Conservation (phyloP, 2,113 vertebrate species). For the Candoia aspera region DNA sequence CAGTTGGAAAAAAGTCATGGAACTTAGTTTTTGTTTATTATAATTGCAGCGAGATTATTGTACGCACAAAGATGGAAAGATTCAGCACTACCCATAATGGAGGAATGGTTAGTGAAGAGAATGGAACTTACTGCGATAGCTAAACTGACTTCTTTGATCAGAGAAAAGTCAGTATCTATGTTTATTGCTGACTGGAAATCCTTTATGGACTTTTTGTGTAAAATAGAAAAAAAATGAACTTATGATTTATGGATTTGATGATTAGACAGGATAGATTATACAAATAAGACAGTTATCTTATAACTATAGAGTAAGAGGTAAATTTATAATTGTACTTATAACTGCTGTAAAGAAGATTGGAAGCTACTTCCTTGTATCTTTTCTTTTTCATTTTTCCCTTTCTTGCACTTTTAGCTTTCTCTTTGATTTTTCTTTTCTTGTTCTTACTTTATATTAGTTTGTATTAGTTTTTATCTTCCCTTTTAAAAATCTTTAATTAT, state of each 20-base stretch:
- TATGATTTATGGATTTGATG: neutral
- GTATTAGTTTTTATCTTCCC: neutral
- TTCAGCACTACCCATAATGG: neutral
- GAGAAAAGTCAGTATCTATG: neutral
- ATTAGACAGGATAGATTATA: neutral
- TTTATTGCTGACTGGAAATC: neutral
- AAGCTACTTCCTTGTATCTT: neutral
- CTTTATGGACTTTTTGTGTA: neutral
- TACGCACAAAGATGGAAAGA: neutral
- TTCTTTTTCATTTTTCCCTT: neutral
- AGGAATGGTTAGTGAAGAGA: neutral
- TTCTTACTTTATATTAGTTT: neutral
- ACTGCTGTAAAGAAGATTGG: neutral
- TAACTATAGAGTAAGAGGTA: neutral
- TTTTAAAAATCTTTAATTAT: neutral
- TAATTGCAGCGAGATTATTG: neutral
- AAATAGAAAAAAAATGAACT: neutral
- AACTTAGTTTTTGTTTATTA: neutral
- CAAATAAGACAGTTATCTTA: neutral
- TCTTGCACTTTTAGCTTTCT: neutral
- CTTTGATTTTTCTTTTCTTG: neutral
- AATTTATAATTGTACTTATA: neutral
- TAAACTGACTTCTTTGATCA: neutral
- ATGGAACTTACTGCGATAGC: neutral
- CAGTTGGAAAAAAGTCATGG: too few species aligned